Conservation (phyloP, 2,888 invertebrate species). For the Caenorhabditis sp. region DNA sequence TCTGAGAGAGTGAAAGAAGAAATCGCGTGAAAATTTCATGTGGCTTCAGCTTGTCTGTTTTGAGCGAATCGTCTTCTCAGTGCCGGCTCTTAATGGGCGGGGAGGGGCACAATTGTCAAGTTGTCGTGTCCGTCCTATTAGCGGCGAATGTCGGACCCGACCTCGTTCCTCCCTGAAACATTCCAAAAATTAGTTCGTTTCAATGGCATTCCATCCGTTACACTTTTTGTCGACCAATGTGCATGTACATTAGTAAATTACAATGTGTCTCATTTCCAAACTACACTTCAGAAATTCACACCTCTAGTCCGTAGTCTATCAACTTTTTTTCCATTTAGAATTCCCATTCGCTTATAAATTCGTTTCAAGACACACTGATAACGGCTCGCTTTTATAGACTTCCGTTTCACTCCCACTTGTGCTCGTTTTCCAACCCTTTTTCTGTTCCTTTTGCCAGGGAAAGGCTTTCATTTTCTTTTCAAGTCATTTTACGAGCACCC, state of each 20-base stretch:
- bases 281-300: background rate
- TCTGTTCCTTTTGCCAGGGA: background rate
- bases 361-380: background rate
- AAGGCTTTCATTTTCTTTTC: too few relatives aligned
- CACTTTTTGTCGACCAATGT: slow-evolving; percentile 19
- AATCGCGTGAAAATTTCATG: slow-evolving; percentile 55
- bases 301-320: too few relatives aligned
- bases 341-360: too few relatives aligned
- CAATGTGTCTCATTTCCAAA: slow-evolving; percentile 13
- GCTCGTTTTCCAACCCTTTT: background rate
- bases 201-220: too few relatives aligned
- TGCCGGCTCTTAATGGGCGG: slow-evolving; percentile 25
- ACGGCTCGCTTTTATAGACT: background rate
- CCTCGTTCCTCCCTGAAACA: background rate
- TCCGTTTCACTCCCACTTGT: background rate
- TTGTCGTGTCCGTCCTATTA: slow-evolving; percentile 9
- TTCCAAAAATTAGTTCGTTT: background rate
- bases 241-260: slow-evolving; percentile 28
- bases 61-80: slow-evolving; percentile 44
- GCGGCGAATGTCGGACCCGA: background rate
- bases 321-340: too few relatives aligned
- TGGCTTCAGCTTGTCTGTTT: slow-evolving; percentile 35
- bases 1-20: slow-evolving; percentile 34
- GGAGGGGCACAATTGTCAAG: slow-evolving; percentile 12
- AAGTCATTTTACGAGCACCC: slow-evolving; percentile 30